Percentiles rank a stretch among this genome's conserved stretches.
Conservation (phyloP, 2,888 invertebrate species). For the Rotaria macrura region DNA sequence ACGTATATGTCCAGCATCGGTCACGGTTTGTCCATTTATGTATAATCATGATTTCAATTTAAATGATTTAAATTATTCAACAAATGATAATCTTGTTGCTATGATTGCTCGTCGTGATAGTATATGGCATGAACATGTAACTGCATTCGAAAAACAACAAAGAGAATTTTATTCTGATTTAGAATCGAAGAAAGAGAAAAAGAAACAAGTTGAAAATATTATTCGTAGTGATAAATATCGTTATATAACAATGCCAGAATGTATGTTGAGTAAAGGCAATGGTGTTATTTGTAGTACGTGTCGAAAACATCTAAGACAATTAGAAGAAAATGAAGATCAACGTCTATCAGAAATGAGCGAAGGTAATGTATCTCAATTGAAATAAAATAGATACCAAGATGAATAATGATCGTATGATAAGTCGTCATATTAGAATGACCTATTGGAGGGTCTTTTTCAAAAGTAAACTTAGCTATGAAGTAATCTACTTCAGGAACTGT, state of each 20-base stretch:
- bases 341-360: not conserved
- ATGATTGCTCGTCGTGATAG: not conserved
- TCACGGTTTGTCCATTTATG: not conserved
- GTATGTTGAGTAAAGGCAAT: not conserved
- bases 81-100: not conserved
- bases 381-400: no score
- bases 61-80: not conserved
- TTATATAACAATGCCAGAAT: conserved; percentile 1
- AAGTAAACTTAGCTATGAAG: no score
- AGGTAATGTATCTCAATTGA: not conserved
- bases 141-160: not conserved
- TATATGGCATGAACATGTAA: not conserved
- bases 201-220: not conserved
- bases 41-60: not conserved
- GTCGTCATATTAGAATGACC: no score
- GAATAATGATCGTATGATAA: no score
- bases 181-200: not conserved
- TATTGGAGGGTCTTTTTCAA: no score
- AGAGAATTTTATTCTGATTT: not conserved
- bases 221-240: conserved; percentile 4
- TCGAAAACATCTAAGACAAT: not conserved
- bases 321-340: conserved; percentile 3
- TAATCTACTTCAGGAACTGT: no score
- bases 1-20: not conserved
- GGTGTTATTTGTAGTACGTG: not conserved